phyloP scores from a whole-genome alignment of 2,888 invertebrate genomes.

The Eutolmus rufibarbis region DNA sequence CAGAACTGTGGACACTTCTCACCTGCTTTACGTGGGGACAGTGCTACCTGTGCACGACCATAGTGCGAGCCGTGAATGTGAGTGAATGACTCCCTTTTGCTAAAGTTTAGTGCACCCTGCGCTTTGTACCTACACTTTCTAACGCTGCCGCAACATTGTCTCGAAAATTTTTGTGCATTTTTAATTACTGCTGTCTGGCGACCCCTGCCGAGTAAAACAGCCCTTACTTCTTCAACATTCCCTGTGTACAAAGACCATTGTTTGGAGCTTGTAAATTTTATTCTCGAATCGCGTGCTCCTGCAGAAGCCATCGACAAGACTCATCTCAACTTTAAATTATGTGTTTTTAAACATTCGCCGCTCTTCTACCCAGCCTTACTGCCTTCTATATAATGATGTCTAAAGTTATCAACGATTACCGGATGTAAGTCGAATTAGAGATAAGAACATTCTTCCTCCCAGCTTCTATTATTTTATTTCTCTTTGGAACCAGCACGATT shows the following conservation, averaged over 20 bases:
- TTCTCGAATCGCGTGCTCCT: background rate
- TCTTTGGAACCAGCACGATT: background rate
- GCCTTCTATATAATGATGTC: slow-evolving; percentile 70
- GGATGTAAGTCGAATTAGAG: slow-evolving; percentile 71
- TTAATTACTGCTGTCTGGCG: background rate
- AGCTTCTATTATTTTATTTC: background rate
- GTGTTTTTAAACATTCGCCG: background rate
- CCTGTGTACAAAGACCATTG: background rate
- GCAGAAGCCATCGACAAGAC: background rate
- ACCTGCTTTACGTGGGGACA: background rate
- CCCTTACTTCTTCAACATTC: background rate
- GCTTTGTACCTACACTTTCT: background rate
- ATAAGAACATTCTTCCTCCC: background rate
- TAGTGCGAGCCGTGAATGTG: background rate
- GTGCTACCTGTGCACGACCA: background rate
- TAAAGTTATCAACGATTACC: slow-evolving; percentile 88
- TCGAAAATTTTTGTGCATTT: background rate
- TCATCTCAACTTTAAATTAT: background rate
- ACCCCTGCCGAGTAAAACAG: background rate
- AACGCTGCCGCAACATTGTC: background rate
- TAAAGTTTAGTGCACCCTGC: background rate
- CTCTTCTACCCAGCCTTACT: background rate
- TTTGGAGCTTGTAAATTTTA: background rate
- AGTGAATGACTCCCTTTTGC: background rate
- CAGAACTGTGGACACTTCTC: background rate